Conservation (phyloP, 2,113 vertebrate genomes). For the Emydura subglobosa region DNA sequence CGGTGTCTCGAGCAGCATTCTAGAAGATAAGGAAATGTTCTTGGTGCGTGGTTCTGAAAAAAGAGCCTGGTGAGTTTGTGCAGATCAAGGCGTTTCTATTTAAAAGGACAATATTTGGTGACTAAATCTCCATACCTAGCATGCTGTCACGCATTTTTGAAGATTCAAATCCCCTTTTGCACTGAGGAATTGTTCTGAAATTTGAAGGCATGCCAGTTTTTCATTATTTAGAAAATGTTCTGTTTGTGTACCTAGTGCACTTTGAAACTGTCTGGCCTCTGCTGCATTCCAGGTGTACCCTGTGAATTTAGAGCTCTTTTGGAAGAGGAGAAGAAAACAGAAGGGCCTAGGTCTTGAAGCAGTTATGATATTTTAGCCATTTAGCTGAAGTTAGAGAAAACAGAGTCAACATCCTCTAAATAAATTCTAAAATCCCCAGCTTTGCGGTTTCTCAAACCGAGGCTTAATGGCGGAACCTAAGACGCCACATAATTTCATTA, state of each 20-base stretch:
- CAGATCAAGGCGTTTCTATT: constrained; percentile 17
- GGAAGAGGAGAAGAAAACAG: constrained; percentile 34
- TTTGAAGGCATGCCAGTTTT: background rate
- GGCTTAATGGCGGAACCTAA: constrained; percentile 52
- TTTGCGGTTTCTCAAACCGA: constrained; percentile 62
- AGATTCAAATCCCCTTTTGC: background rate
- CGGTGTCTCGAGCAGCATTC: background rate
- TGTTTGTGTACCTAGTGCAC: constrained; percentile 16
- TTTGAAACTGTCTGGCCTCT: constrained; percentile 26
- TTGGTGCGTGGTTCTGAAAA: constrained; percentile 25
- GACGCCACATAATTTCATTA: constrained; percentile 57
- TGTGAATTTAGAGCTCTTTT: constrained; percentile 23
- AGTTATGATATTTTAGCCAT: constrained; percentile 70
- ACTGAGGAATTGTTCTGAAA: background rate
- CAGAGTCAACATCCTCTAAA: constrained; percentile 60
- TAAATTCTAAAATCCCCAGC: constrained; percentile 58
- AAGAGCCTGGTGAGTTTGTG: constrained; percentile 11
- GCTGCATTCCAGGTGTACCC: constrained; percentile 13
- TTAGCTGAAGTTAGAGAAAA: constrained; percentile 67
- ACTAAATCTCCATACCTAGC: background rate
- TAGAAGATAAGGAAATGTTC: background rate
- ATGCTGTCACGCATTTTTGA: background rate
- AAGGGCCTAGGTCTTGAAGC: constrained; percentile 31
- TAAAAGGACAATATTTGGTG: constrained; percentile 15
- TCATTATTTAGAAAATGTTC: background rate